A percentile compares a stretch with the other conserved stretches of the same genome.
phyloP scores from a whole-genome alignment of 2,797 vertebrate genomes.

The Carapus acus region DNA sequence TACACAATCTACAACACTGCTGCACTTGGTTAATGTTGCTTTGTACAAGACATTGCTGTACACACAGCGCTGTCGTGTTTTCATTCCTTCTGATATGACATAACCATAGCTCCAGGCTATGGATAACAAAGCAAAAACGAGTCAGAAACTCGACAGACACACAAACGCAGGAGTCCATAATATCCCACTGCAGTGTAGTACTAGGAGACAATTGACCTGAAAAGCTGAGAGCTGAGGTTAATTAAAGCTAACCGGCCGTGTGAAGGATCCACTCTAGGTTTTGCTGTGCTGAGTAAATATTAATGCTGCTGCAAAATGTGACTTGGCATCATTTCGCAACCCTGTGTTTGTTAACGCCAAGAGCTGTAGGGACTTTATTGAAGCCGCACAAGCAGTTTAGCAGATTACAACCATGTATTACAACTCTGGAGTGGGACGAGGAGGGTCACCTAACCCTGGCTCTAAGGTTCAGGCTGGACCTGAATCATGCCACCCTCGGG shows the following conservation, averaged over 20 bases:
- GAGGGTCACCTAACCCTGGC: neutral
- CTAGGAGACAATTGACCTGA: no score
- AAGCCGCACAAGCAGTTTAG: no score
- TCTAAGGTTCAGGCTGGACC: neutral
- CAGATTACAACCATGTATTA: no score
- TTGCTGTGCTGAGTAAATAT: conserved; percentile 27
- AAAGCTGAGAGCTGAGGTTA: conserved; percentile 4
- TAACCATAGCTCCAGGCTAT: neutral
- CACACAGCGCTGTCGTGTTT: no score
- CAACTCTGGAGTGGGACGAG: no score
- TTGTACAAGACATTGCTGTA: no score
- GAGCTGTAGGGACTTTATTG: no score
- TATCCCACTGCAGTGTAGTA: no score
- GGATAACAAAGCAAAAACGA: neutral
- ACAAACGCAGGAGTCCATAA: no score
- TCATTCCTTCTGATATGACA: neutral
- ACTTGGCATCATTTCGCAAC: no score
- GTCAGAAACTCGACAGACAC: neutral
- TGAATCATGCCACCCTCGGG: conserved; percentile 7
- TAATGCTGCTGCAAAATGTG: neutral
- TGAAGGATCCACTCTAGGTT: neutral
- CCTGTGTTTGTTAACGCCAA: no score
- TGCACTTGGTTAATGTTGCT: neutral
- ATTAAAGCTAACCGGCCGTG: conserved; percentile 8
- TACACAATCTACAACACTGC: neutral